phyloP scores from a whole-genome alignment of 2,888 invertebrate genomes.

The Epiperipatus broadwayi region DNA sequence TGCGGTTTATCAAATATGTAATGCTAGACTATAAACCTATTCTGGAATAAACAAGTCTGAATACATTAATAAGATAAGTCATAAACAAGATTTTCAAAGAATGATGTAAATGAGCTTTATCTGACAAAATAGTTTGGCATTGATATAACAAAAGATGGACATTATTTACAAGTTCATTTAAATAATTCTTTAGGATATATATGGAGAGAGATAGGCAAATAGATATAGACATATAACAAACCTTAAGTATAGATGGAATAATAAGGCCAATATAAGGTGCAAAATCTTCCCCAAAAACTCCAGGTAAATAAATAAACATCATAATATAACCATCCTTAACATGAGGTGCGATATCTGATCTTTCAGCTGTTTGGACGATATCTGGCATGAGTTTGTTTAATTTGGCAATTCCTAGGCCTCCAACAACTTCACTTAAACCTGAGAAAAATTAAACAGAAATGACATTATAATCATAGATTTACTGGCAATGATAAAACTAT shows the following conservation, averaged over 20 bases:
- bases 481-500: background rate
- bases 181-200: constrained; percentile 1
- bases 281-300: constrained; percentile 85
- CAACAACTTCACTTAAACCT: constrained; percentile 86
- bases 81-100: too few relatives aligned
- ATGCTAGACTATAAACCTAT: too few relatives aligned
- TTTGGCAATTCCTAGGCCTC: constrained; percentile 82
- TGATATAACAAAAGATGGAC: too few relatives aligned
- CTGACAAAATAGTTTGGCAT: too few relatives aligned
- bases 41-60: too few relatives aligned
- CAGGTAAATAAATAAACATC: constrained; percentile 99
- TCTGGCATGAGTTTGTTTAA: constrained; percentile 92
- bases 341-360: constrained; percentile 79
- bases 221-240: too few relatives aligned
- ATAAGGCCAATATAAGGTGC: constrained; percentile 88
- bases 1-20: too few relatives aligned
- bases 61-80: too few relatives aligned
- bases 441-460: constrained; percentile 13
- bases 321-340: constrained; percentile 99
- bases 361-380: constrained; percentile 78
- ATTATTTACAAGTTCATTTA: too few relatives aligned
- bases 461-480: too few relatives aligned
- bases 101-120: too few relatives aligned
- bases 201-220: too few relatives aligned
- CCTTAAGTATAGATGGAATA: constrained; percentile 82